Evolutionary conservation across 2,797 vertebrate species (phyloP), one percentile per base, ranked within the genome.

Genomic region (Micromesistius poutassou): DNA sequence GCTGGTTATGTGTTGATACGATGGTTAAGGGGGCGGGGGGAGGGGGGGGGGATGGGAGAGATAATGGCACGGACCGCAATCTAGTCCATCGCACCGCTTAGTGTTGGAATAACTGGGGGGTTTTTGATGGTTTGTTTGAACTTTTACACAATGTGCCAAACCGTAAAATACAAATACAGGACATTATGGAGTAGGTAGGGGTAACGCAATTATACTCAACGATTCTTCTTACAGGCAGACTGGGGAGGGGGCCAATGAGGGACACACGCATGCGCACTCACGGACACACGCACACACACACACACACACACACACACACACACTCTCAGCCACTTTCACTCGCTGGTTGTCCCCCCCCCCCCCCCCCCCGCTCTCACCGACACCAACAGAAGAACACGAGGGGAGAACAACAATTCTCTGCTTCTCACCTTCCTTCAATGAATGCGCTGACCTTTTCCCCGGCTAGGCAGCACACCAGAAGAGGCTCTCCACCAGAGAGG

Each of bases 371-470:
- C n/a, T n/a, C n/a, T n/a, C n/a, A n/a, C 72, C 72, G n/a, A 75
- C 66, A 50, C 71, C 31, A 25, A 62, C n/a, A 3, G 62, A 28
- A 72, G 28, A 71, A 33, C 55, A 71, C 66, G 38, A 35, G 33
- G 33, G 33, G 75, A 71, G n/a, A 46, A 74, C 73, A 77, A 33
- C 28, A 68, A 46, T 75, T 78, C 77, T 78, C 78, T 73, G 78
- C 86, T 86, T 88, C 72, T 85, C 85, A 81, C 81, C 84, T 88
- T 84, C 80, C 78, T 38, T 79, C 81, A 72, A 85, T 84, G 79
- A 90, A 86, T 87, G 85, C 78, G 74, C 87, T 86, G 83, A 91
- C 82, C 83, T 86, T 74, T 88, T 90, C 86, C 88, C 88, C 82
- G 85, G 85, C 81, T 84, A 85, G 84, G 86, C 82, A 76, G 70